Evolutionary conservation across 1,140 invertebrate species (phyloP), one percentile per base, ranked within the genome.

Genomic region (Heliconius hermathena): DNA sequence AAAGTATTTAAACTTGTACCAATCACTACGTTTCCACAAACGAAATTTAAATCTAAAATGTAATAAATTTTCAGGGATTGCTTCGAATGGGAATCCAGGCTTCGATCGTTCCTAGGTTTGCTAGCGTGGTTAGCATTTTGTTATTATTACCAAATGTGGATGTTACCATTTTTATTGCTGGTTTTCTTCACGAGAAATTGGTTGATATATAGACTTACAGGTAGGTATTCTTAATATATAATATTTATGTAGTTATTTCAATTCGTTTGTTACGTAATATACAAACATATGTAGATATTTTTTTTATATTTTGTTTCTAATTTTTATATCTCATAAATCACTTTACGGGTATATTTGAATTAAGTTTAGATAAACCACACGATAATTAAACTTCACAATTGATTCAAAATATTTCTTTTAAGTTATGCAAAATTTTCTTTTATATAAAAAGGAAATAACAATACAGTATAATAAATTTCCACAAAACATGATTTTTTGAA

Each of bases 31-130:
- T 46, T 46, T 46, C 11, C 41, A 46, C 41, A 46, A 3, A 46
- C 41, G 41, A 46, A 13, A 46, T 26, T 22, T 22, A 60, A 60
- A 13, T 60, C 8, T 60, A 60, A 60, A 11, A 60, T 60, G 8
- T 26, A 13, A 26, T 26, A 29, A 66, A 29, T 66, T 95, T 95
- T 13, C 87, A 98, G 98, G 95, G 98, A 98, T 91, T 99, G 98
- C 95, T 99, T 99, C 90, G 98, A 99, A 93, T 99, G 99, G 99
- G 99, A 99, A 87, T 99, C 97, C 5, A 97, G 97, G 80, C 88
- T 98, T n/a, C 95, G 98, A 85, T 99, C 98, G 84, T 96, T 98
- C 77, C 94, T 98, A 54, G 98, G 99, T 9, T 96, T 99, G 73
- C 93, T 98, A 18, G 95, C 98, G 3, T 99, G 98, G 95, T 95